phyloP scores from a whole-genome alignment of 2,113 vertebrate species.

The Strix aluco region DNA sequence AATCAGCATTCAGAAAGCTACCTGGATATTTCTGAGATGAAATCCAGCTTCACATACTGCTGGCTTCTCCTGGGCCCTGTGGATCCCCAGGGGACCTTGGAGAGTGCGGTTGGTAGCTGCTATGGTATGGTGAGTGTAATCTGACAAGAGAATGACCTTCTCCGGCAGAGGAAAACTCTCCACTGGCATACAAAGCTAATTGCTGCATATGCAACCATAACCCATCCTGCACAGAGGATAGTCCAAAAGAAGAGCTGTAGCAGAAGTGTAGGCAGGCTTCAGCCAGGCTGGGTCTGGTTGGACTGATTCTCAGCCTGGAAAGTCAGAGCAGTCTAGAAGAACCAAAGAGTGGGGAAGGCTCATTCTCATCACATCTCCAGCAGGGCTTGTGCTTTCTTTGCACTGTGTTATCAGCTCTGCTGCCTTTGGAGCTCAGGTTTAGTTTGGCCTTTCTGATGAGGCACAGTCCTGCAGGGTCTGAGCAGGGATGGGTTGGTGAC shows the following conservation, averaged over 20 bases:
- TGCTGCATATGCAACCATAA: background rate
- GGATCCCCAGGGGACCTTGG: background rate
- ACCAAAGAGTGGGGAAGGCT: background rate
- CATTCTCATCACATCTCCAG: background rate
- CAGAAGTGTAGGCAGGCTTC: background rate
- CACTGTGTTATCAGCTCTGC: background rate
- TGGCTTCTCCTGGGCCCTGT: background rate
- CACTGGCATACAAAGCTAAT: background rate
- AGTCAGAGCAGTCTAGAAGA: background rate
- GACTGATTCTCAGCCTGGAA: background rate
- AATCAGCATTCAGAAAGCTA: background rate
- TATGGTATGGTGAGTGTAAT: background rate
- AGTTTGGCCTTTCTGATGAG: background rate
- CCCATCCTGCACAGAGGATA: background rate
- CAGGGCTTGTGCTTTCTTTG: background rate
- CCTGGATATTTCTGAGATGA: background rate
- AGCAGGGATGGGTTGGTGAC: rapidly evolving
- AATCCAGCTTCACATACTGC: background rate
- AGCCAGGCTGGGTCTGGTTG: rapidly evolving
- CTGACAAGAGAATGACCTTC: background rate
- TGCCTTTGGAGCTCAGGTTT: background rate
- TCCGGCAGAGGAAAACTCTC: background rate
- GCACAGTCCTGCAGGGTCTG: rapidly evolving
- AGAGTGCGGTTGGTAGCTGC: background rate
- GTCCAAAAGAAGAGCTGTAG: background rate